These are phyloP conservation scores for Beaufortia kweichowensis DNA, from an alignment of 2,113 vertebrate genomes.

Conservation along the genomic window DNA sequence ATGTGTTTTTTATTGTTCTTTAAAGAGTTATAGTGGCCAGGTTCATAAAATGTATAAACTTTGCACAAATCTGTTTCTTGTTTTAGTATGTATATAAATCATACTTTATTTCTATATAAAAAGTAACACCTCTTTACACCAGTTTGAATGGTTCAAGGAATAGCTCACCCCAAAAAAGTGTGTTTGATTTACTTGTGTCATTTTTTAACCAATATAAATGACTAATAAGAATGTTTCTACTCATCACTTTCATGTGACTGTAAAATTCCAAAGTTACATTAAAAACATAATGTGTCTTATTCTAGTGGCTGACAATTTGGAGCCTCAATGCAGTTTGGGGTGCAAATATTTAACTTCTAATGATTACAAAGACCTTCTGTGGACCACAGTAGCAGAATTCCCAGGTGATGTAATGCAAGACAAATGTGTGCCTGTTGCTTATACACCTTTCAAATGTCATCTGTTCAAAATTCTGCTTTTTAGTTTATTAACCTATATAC, in stretches of 20 bases:
- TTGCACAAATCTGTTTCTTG: background rate
- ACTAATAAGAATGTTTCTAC: no score
- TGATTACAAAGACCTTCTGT: slow-evolving; percentile 93
- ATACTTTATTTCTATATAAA: background rate
- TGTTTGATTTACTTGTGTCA: no score
- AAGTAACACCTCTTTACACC: background rate
- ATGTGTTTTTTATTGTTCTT: slow-evolving; percentile 67
- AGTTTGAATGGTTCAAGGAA: background rate
- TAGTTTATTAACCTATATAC: background rate
- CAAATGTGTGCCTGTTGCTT: background rate
- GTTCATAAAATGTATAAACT: background rate
- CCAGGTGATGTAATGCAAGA: slow-evolving; percentile 76
- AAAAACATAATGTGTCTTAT: background rate
- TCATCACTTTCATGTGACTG: no score
- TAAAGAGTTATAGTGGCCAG: background rate
- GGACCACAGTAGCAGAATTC: slow-evolving; percentile 97
- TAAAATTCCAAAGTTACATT: no score
- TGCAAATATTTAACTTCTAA: slow-evolving; percentile 92
- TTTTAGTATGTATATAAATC: background rate
- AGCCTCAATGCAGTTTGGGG: slow-evolving; percentile 87
- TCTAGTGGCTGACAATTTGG: slow-evolving; percentile 83
- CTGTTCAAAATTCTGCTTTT: background rate
- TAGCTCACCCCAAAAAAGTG: no score
- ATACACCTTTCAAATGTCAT: no score
- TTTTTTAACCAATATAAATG: no score